Percentiles rank a stretch among this genome's conserved stretches.
phyloP scores from a whole-genome alignment of 92 coral and sea anemone genomes.

The Phenganax subtilis region DNA sequence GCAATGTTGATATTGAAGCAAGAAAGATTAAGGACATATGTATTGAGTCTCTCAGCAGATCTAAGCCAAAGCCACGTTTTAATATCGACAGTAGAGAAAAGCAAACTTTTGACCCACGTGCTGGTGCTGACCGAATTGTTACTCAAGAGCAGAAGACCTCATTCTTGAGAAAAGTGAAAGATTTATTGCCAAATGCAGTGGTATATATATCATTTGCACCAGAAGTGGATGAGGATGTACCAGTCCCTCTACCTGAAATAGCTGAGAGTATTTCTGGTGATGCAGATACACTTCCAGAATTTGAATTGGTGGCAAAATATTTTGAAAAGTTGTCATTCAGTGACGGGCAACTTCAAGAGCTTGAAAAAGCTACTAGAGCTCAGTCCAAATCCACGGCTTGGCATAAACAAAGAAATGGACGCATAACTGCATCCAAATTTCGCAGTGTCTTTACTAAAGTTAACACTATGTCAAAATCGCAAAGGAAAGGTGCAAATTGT shows the following conservation, averaged over 20 bases:
- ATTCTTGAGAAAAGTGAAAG: conserved; percentile 35
- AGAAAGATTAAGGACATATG: conserved; percentile 47
- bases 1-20: conserved; percentile 33
- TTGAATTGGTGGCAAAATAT: neutral
- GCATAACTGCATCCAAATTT: neutral
- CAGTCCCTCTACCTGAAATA: conserved; percentile 32
- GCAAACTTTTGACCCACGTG: conserved; percentile 48
- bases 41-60: neutral
- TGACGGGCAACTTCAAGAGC: neutral
- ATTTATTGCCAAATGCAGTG: conserved; percentile 37
- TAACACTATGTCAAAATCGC: neutral
- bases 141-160: conserved; percentile 13
- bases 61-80: conserved; percentile 28
- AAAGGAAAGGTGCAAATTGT: neutral
- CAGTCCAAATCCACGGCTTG: neutral
- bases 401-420: neutral
- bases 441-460: neutral
- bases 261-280: conserved; percentile 30
- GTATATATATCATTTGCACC: conserved; percentile 35
- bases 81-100: conserved; percentile 14
- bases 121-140: conserved; percentile 11
- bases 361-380: neutral
- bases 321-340: neutral
- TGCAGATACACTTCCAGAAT: neutral
- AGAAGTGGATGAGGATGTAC: conserved; percentile 42